Percentiles rank a stretch among this genome's conserved stretches.
These are phyloP conservation scores for Cynodonichthys magdalenae DNA, from an alignment of 2,797 vertebrate species.

Conservation along the genomic window DNA sequence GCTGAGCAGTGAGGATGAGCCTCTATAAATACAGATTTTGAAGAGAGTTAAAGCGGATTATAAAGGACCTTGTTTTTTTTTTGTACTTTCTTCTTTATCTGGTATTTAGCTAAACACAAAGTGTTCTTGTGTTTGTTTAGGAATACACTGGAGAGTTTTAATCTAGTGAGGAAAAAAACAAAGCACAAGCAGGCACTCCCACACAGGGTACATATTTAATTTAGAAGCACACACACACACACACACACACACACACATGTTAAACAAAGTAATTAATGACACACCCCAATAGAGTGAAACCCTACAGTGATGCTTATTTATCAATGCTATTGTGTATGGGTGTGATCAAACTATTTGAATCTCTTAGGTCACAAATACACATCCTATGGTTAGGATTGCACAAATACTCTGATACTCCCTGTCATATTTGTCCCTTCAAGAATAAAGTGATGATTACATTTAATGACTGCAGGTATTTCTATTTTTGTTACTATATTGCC, in stretches of 20 bases:
- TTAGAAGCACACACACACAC: constrained; percentile 12
- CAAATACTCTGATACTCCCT: not conserved
- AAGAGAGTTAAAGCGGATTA: constrained; percentile 43
- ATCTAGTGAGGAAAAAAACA: constrained; percentile 59
- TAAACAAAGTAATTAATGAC: constrained; percentile 63
- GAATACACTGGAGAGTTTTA: constrained; percentile 51
- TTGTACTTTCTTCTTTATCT: constrained; percentile 1
- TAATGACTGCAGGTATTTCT: not conserved
- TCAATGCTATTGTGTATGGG: constrained; percentile 48
- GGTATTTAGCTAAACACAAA: constrained; percentile 28
- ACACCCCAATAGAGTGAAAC: constrained; percentile 65
- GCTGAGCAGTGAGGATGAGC: constrained; percentile 22
- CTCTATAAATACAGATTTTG: constrained; percentile 42
- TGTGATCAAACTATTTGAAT: constrained; percentile 34
- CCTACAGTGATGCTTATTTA: constrained; percentile 61
- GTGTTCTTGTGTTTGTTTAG: constrained; percentile 42
- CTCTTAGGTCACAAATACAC: constrained; percentile 28
- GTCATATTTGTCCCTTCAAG: too few species aligned
- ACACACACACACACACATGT: constrained; percentile 14
- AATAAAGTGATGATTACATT: not conserved
- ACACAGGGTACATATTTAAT: constrained; percentile 34
- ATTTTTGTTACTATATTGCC: not conserved
- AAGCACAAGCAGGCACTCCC: constrained; percentile 56
- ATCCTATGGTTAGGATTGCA: not conserved
- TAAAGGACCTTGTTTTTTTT: constrained; percentile 9